These are phyloP conservation scores for Neodon shergylaensis DNA, from an alignment of 2,113 vertebrate species.

Conservation along the genomic window DNA sequence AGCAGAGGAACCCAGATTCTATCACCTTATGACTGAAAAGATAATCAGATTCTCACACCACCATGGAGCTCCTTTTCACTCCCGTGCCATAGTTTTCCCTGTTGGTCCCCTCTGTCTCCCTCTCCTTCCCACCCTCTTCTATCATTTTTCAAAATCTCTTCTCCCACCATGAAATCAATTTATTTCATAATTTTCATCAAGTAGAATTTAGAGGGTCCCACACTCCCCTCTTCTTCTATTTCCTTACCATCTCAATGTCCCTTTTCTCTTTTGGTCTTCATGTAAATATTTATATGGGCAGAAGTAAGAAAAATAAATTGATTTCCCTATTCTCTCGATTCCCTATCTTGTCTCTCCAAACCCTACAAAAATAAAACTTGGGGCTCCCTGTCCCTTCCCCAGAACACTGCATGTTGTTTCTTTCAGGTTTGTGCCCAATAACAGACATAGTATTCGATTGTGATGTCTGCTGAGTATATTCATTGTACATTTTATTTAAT, in stretches of 20 bases:
- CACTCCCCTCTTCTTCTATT: constrained; percentile 52
- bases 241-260: constrained; percentile 70
- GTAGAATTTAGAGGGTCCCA: constrained; percentile 60
- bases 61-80: neutral
- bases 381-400: constrained; percentile 64
- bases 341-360: constrained; percentile 76
- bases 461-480: constrained; percentile 88
- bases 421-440: constrained; percentile 85
- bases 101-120: neutral
- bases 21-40: neutral
- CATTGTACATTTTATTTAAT: constrained; percentile 92
- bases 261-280: constrained; percentile 79
- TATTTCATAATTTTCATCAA: constrained; percentile 66
- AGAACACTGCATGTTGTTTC: constrained; percentile 86
- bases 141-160: constrained; percentile 44
- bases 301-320: constrained; percentile 86
- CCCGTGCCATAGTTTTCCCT: neutral
- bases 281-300: constrained; percentile 89
- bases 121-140: constrained; percentile 20
- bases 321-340: constrained; percentile 78
- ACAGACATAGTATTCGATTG: constrained; percentile 87
- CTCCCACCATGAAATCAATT: constrained; percentile 64
- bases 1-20: neutral
- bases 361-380: constrained; percentile 75
- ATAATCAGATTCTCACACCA: neutral